Evolutionary conservation across 2,113 vertebrate species (phyloP).

Genomic region (Tiliqua scincoides): DNA sequence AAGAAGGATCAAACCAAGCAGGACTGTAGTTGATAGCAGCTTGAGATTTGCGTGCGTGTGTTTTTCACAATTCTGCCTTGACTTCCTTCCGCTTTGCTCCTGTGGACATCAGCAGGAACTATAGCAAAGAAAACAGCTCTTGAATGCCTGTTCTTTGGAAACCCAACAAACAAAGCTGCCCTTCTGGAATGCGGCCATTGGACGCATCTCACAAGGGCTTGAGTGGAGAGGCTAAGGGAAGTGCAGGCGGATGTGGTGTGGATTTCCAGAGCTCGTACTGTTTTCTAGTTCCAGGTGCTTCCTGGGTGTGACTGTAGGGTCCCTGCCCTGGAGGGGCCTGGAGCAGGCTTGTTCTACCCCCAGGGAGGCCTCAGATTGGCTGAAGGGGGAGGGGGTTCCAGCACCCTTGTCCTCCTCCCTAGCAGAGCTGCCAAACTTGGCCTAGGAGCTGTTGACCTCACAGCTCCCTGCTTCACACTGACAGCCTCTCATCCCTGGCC

Average conservation of each 20-base stretch:
- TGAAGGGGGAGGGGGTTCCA: too few relatives aligned
- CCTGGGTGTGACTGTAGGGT: not conserved
- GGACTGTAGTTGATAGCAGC: slow-evolving; percentile 25
- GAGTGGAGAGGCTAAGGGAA: accelerated
- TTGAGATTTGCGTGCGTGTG: slow-evolving; percentile 29
- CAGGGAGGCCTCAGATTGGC: too few relatives aligned
- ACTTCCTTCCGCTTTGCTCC: slow-evolving; percentile 57
- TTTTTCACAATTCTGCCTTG: slow-evolving; percentile 36
- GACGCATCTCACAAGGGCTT: not conserved
- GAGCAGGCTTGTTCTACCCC: too few relatives aligned
- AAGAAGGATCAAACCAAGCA: slow-evolving; percentile 59
- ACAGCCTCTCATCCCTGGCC: too few relatives aligned
- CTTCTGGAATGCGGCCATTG: not conserved
- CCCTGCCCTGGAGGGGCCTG: too few relatives aligned
- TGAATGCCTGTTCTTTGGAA: slow-evolving; percentile 16
- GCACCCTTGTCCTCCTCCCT: too few relatives aligned
- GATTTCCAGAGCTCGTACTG: slow-evolving; percentile 39
- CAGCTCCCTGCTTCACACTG: too few relatives aligned
- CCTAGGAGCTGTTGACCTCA: too few relatives aligned
- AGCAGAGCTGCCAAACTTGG: too few relatives aligned
- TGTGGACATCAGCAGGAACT: slow-evolving; percentile 39
- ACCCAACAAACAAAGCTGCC: not conserved
- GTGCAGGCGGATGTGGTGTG: slow-evolving; percentile 40
- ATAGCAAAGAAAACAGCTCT: slow-evolving; percentile 20
- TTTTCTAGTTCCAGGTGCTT: too few relatives aligned